Base-by-base conservation (phyloP, 2,113 vertebrate species). In the Prinia subflava region DNA sequence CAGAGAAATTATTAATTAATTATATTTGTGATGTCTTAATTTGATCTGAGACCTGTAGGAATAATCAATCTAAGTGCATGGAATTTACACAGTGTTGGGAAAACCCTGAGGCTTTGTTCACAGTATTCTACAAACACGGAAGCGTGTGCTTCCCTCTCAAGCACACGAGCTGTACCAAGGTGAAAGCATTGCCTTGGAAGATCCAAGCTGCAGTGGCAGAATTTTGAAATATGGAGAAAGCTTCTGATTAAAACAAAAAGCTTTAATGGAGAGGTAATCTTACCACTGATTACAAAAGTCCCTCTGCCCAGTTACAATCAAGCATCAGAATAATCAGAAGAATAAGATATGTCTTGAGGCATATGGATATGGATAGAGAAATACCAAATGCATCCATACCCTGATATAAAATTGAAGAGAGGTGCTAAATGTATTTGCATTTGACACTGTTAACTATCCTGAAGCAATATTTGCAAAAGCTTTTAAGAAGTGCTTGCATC, bases 391-490 rank as follows among this genome's bases (percentile, higher is more conserved):
- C 33, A 46, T 69, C 55, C 44, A 30, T 80, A 35, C 11, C 30
- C 79, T 83, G 46, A 92, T 77, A 62, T 30, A 60, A 68, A 85
- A 86, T 22, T 67, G 39, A 65, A 74, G 13, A 76, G 65, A 59
- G 21, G 30, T 50, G 71, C 39, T 85, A 80, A 87, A 84, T 84
- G 64, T 62, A 15, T 55, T 95, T 96, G 24, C n/a, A 24, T 87
- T 80, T 91, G 75, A 85, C 84, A 90, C 35, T 69, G 84, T 57
- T 93, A 87, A 47, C 42, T 67, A 46, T 91, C 31, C 59, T 74
- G 17, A 77, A 67, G 31, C 15, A 80, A 28, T 73, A 85, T 80
- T 89, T 92, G 63, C 65, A 69, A 76, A 85, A 87, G 63, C 33
- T 80, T 95, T 71, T 64, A n/a, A 52, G 70, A 87, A 57, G 37